Evolutionary conservation across 2,797 vertebrate species (phyloP).

Genomic region (Botia almorhae): DNA sequence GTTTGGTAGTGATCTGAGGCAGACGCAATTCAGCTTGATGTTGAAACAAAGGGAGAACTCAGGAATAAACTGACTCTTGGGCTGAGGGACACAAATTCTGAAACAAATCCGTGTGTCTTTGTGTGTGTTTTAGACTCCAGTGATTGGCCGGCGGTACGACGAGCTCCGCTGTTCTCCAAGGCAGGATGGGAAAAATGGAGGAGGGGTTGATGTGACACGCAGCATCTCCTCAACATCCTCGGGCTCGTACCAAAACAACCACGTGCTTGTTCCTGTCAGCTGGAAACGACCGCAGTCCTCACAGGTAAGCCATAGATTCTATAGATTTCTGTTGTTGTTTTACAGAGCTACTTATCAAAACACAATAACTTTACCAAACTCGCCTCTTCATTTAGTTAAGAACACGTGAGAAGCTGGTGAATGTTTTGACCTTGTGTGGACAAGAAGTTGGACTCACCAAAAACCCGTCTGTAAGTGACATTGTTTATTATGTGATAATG

Average conservation of each 20-base stretch:
- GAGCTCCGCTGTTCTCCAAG: conserved; percentile 88
- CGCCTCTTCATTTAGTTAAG: conserved; percentile 85
- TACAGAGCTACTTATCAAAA: no score
- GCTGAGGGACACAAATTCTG: not conserved
- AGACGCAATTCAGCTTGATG: not conserved
- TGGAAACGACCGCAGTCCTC: conserved; percentile 96
- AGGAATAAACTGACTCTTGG: not conserved
- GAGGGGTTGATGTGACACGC: conserved; percentile 90
- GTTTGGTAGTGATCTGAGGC: conserved; percentile 11
- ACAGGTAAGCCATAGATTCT: conserved; percentile 79
- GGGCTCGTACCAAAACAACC: conserved; percentile 93
- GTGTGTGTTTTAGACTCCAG: conserved; percentile 83
- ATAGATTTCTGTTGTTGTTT: no score
- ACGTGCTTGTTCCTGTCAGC: conserved; percentile 94
- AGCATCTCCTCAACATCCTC: conserved; percentile 98
- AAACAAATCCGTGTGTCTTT: no score
- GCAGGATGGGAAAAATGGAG: conserved; percentile 87
- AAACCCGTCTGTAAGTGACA: conserved; percentile 92
- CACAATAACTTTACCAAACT: no score
- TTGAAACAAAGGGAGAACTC: not conserved
- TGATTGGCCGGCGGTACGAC: conserved; percentile 94
- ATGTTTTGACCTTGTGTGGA: conserved; percentile 94
- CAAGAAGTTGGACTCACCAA: conserved; percentile 98
- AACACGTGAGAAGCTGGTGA: conserved; percentile 96
- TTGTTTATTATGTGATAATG: not conserved